These are phyloP conservation scores for Heliconius himera DNA, from an alignment of 1,140 invertebrate genomes.

Conservation along the genomic window DNA sequence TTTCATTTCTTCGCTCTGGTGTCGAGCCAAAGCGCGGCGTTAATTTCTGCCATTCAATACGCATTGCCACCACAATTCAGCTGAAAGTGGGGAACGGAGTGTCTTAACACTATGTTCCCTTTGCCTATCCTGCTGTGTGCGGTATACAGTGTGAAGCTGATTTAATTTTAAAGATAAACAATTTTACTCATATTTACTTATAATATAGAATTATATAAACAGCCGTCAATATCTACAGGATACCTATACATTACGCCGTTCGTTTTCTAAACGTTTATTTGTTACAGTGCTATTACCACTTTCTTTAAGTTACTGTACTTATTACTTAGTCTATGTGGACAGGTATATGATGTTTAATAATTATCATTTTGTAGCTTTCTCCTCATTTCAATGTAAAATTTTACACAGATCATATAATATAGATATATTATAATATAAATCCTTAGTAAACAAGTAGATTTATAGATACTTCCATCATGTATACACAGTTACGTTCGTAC, in stretches of 20 bases:
- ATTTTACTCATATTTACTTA: neutral
- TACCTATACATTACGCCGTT: neutral
- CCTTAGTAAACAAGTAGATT: too few species aligned
- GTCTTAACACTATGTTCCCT: too few species aligned
- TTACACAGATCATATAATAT: neutral
- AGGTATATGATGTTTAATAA: neutral
- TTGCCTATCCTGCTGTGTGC: too few species aligned
- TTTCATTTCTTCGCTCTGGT: too few species aligned
- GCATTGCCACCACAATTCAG: too few species aligned
- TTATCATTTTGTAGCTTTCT: neutral
- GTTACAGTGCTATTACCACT: neutral
- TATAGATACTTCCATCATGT: too few species aligned
- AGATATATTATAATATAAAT: neutral
- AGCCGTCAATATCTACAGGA: neutral
- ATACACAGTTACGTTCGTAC: too few species aligned
- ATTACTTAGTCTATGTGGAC: neutral
- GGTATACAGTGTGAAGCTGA: too few species aligned
- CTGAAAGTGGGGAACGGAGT: too few species aligned
- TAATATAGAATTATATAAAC: neutral
- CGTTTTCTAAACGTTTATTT: conserved; percentile 1
- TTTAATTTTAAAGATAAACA: neutral
- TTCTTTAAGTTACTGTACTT: neutral
- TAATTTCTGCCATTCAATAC: too few species aligned
- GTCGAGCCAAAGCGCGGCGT: too few species aligned
- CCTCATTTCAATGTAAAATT: neutral